These are phyloP conservation scores for Oncopeltus fasciatus DNA, from an alignment of 1,140 invertebrate genomes.

Conservation along the genomic window DNA sequence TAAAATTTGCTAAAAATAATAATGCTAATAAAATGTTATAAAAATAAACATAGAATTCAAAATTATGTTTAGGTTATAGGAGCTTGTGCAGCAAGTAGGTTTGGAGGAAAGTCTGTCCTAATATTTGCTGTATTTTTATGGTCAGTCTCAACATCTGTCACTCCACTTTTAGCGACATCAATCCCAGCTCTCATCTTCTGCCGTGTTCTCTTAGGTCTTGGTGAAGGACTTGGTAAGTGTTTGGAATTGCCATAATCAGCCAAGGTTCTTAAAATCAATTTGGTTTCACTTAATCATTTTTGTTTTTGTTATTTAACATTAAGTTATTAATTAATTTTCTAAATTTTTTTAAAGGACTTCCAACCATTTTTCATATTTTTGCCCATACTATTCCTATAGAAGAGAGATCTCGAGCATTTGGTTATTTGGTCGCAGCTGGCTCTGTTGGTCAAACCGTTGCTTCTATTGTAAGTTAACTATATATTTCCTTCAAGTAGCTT, in stretches of 20 bases:
- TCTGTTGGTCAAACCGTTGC: constrained; percentile 64
- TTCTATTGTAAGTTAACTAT: constrained; percentile 45
- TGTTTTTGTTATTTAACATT: too few relatives aligned
- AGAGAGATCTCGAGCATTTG: constrained; percentile 59
- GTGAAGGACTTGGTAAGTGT: constrained; percentile 53
- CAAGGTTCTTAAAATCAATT: too few relatives aligned
- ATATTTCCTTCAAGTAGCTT: too few relatives aligned
- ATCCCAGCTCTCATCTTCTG: constrained; percentile 45
- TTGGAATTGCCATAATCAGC: too few relatives aligned
- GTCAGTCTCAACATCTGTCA: constrained; percentile 59
- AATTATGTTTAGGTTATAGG: constrained; percentile 45
- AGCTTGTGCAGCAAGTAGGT: constrained; percentile 51
- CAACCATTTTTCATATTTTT: constrained; percentile 68
- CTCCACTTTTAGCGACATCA: constrained; percentile 51
- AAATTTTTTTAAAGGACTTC: constrained; percentile 45
- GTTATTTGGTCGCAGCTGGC: constrained; percentile 57
- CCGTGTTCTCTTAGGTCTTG: constrained; percentile 53
- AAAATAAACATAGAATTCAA: too few relatives aligned
- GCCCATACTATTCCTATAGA: constrained; percentile 57
- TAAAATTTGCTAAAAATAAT: too few relatives aligned
- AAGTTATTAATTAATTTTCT: neutral
- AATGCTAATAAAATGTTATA: too few relatives aligned
- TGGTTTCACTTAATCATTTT: too few relatives aligned
- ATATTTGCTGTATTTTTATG: constrained; percentile 56
- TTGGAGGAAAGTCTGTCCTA: constrained; percentile 57